Percentiles rank a stretch among this genome's conserved stretches.
phyloP scores from a whole-genome alignment of 2,113 vertebrate genomes.

The Hoplias malabaricus region DNA sequence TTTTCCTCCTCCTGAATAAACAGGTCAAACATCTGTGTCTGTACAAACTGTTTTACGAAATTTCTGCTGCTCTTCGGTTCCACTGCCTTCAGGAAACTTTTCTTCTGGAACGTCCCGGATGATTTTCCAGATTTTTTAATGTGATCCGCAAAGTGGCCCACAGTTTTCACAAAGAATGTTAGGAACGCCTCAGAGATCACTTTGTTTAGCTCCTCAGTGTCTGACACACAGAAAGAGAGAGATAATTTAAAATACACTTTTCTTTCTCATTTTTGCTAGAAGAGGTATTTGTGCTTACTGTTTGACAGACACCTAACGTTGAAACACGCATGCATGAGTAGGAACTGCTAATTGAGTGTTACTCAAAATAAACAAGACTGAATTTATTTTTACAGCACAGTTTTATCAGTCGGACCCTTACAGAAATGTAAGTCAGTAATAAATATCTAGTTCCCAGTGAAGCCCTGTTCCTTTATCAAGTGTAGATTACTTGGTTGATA shows the following conservation, averaged over 20 bases:
- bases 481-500: too few species aligned
- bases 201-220: conserved; percentile 73
- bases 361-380: too few species aligned
- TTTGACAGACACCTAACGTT: neutral
- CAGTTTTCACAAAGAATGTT: conserved; percentile 76
- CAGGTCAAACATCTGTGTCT: conserved; percentile 82
- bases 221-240: conserved; percentile 54
- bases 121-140: conserved; percentile 68
- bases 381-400: too few species aligned
- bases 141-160: conserved; percentile 77
- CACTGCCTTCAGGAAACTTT: conserved; percentile 76
- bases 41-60: conserved; percentile 79
- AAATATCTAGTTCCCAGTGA: too few species aligned
- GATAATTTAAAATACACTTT: neutral
- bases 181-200: conserved; percentile 79
- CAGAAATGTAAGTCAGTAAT: too few species aligned
- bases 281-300: too few species aligned
- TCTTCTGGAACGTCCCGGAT: conserved; percentile 73
- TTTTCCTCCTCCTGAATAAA: conserved; percentile 83
- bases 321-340: too few species aligned
- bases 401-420: too few species aligned
- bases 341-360: too few species aligned
- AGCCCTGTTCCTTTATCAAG: too few species aligned
- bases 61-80: conserved; percentile 65
- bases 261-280: too few species aligned